A percentile compares a stretch with the other conserved stretches of the same genome.
Conservation (phyloP, 2,113 vertebrate species). For the Hystrix cristata region DNA sequence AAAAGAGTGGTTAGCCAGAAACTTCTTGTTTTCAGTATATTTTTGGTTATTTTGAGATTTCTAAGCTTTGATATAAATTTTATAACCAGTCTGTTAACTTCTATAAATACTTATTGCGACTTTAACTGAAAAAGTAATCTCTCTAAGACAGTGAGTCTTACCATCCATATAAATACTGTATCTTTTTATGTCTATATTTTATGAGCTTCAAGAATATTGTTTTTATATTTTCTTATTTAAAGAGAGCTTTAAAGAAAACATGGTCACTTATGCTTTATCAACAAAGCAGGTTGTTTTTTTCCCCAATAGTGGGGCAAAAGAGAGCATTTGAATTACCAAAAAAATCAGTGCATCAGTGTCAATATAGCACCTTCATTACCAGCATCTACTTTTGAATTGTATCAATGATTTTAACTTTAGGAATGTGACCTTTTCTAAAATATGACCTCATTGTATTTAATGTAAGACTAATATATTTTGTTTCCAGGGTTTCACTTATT, state of each 20-base stretch:
- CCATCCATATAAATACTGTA: background rate
- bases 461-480: background rate
- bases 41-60: background rate
- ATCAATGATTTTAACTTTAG: too few species aligned
- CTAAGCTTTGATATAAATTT: background rate
- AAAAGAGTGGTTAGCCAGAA: background rate
- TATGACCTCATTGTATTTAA: background rate
- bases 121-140: background rate
- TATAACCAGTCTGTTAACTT: background rate
- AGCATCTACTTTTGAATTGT: too few species aligned
- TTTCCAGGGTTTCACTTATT: background rate
- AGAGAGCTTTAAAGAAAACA: background rate
- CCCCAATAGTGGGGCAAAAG: background rate
- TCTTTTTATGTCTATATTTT: background rate
- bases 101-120: background rate
- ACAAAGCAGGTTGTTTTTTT: background rate
- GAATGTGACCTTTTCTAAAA: background rate
- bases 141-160: background rate
- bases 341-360: background rate
- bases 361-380: background rate
- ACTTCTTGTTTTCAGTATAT: background rate
- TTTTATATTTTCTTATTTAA: background rate
- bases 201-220: background rate
- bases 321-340: background rate
- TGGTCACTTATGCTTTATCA: background rate